Base-by-base conservation (phyloP, 2,888 invertebrate species). In the Gymnoscelis rufifasciata region DNA sequence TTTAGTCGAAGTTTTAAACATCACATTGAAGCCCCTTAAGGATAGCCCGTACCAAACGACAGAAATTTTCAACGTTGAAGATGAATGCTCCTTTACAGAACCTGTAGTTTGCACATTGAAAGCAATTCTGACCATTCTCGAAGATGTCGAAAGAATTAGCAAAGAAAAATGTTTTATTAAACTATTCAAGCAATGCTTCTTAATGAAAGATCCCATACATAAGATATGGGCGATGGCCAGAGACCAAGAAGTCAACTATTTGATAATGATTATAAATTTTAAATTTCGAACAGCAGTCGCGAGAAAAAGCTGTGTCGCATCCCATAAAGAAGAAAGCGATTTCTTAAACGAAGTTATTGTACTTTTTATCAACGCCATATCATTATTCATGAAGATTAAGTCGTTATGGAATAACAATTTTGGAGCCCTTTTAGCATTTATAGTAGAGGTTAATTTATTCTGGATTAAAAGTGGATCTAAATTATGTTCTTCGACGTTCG, bases 401-500 rank as follows among this genome's bases (percentile, higher is more conserved):
- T 15, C 14, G 5, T 15, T 63, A n/a, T 50, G 47, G n/a, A 68
- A 68, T 51, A 44, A 64, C 29, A 63, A 63, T 41, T 39, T 58
- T 6, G 35, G 46, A 5, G 50, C 52, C 0, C n/a, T 66, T 2
- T 48, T 67, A 26, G 62, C 66, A 23, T 70, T 63, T 15, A 43
- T 60, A 3, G 52, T 64, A 4, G 61, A 61, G 13, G 60, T 63
- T 19, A 59, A 56, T 30, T 51, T 66, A 46, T 65, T 68, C 42
- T 71, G 65, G 63, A 52, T 59, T 2, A 60, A 62, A 39, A 46
- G 62, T 7, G 63, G 62, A n/a, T 52, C 43, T 4, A 51, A 46
- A 15, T 7, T 56, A 1, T 46, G 45, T 10, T 51, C 64, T 8
- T 43, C 60, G 3, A 59, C 56, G 11, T 69, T 70, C 51, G 64